Evolutionary conservation across 2,888 invertebrate genomes (phyloP).

Genomic region (Apamea sordens): DNA sequence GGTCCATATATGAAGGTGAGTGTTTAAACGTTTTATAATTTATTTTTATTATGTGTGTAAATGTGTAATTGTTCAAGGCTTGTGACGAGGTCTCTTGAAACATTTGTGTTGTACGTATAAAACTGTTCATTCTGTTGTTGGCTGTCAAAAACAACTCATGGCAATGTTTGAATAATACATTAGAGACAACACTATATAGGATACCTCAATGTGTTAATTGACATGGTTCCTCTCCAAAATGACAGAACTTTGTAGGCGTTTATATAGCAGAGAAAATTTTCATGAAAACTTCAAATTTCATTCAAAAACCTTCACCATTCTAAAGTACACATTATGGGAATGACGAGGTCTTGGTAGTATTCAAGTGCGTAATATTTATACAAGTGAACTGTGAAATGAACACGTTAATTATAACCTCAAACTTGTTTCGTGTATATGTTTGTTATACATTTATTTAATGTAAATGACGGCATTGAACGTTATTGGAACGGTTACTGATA

Average conservation of each 20-base stretch:
- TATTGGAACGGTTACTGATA: conserved; percentile 49
- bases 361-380: conserved; percentile 16
- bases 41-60: conserved; percentile 30
- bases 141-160: conserved; percentile 7
- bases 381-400: conserved; percentile 29
- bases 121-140: not conserved
- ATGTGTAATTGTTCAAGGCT: conserved; percentile 39
- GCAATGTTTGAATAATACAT: conserved; percentile 39
- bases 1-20: conserved; percentile 90
- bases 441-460: conserved; percentile 43
- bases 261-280: not conserved
- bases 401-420: conserved; percentile 61
- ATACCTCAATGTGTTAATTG: conserved; percentile 21
- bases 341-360: not conserved
- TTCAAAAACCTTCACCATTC: not conserved
- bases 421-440: conserved; percentile 22
- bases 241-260: not conserved
- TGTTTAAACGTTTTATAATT: conserved; percentile 69
- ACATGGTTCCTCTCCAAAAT: not conserved
- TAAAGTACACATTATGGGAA: not conserved
- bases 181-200: conserved; percentile 16
- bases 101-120: conserved; percentile 33
- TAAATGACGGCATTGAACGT: conserved; percentile 60
- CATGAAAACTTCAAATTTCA: conserved; percentile 6
- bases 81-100: conserved; percentile 39